A percentile compares a stretch with the other conserved stretches of the same genome.
phyloP scores from a whole-genome alignment of 1,140 invertebrate genomes.

The Medauroidea extradentata region DNA sequence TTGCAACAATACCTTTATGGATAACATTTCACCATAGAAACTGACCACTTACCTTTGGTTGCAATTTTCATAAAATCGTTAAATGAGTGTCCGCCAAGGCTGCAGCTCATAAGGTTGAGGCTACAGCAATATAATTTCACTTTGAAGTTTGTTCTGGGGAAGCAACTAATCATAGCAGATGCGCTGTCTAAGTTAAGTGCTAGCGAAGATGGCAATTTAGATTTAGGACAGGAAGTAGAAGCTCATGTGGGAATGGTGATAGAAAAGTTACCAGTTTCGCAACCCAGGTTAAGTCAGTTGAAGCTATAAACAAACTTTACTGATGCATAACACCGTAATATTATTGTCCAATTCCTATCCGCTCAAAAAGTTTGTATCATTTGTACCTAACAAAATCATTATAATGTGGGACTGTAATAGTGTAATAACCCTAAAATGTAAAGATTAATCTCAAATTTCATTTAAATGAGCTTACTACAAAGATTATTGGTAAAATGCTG shows the following conservation, averaged over 20 bases:
- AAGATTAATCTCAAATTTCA: no score
- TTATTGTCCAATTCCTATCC: no score
- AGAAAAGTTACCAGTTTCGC: background rate
- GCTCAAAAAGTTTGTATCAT: no score
- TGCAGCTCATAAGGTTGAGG: conserved; percentile 27
- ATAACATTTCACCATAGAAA: conserved; percentile 28
- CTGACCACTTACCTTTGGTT: conserved; percentile 28
- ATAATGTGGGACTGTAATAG: no score
- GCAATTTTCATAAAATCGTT: conserved; percentile 29
- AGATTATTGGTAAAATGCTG: no score
- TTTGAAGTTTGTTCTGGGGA: conserved; percentile 25
- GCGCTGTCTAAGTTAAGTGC: background rate
- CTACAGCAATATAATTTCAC: conserved; percentile 28
- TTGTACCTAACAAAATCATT: no score
- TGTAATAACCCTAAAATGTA: no score
- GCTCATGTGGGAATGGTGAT: conserved; percentile 1
- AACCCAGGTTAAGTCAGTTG: conserved; percentile 26
- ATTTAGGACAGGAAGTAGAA: background rate
- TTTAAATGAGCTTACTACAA: no score
- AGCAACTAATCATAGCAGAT: conserved; percentile 17
- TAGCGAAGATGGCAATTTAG: background rate
- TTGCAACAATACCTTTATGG: conserved; percentile 40
- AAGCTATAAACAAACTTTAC: conserved; percentile 26
- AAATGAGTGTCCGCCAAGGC: conserved; percentile 15
- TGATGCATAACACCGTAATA: no score